These are phyloP conservation scores for Drosophila paramelanica DNA, from an alignment of 2,888 invertebrate genomes.

Conservation along the genomic window DNA sequence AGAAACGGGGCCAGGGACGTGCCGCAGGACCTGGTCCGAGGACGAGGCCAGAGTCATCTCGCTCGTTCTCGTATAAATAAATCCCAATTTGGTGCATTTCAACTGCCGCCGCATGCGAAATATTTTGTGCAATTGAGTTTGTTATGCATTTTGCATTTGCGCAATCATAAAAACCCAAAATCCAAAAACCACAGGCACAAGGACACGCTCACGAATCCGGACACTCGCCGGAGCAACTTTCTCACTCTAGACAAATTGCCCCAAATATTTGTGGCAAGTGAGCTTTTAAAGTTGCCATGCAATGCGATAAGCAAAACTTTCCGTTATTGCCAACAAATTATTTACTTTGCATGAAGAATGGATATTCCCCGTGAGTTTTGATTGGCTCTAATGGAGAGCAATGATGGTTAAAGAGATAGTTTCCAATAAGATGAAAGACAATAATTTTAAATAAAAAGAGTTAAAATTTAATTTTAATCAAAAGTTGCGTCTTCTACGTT, in stretches of 20 bases:
- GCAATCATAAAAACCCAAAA: constrained; percentile 57
- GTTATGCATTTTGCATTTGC: constrained; percentile 75
- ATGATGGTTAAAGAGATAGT: background rate
- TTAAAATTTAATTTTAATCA: no score
- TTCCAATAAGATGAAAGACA: background rate
- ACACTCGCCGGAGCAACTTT: constrained; percentile 60
- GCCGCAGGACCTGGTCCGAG: constrained; percentile 26
- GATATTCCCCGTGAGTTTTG: constrained; percentile 19
- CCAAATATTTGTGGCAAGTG: constrained; percentile 57
- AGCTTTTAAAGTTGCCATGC: constrained; percentile 54
- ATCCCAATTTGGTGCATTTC: constrained; percentile 70
- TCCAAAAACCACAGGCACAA: constrained; percentile 44
- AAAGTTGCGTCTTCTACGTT: no score
- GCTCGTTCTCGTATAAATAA: constrained; percentile 54
- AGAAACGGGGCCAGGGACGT: constrained; percentile 25
- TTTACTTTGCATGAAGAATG: constrained; percentile 39
- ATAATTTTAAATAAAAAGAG: background rate
- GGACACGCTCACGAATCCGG: constrained; percentile 47
- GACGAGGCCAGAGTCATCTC: constrained; percentile 39
- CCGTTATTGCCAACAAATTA: constrained; percentile 61
- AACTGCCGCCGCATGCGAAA: constrained; percentile 59
- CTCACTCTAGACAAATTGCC: constrained; percentile 55
- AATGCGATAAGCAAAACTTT: constrained; percentile 71
- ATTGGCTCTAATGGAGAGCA: constrained; percentile 29
- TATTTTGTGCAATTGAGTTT: constrained; percentile 74